phyloP scores from a whole-genome alignment of 2,888 invertebrate species.

The Slavum lentiscoides region DNA sequence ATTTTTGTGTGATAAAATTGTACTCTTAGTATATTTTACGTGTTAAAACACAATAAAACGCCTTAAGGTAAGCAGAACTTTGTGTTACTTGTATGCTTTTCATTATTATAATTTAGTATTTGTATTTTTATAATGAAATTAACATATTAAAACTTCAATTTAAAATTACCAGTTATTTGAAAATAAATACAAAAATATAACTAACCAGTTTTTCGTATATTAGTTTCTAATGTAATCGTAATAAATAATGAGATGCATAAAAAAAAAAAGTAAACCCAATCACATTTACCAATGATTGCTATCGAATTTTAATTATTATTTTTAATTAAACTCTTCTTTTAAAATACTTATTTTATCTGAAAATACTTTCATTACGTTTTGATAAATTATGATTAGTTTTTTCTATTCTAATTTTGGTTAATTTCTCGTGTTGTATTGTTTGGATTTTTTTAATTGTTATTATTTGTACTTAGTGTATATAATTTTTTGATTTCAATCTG shows the following conservation, averaged over 20 bases:
- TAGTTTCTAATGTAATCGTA: no score
- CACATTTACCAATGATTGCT: no score
- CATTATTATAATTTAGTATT: background rate
- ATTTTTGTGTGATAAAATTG: background rate
- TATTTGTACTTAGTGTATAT: background rate
- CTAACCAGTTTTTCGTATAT: no score
- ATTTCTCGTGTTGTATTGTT: background rate
- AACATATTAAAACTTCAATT: background rate
- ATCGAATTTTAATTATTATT: background rate
- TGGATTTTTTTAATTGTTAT: no score
- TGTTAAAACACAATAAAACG: background rate
- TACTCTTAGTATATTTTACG: background rate
- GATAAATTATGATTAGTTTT: background rate
- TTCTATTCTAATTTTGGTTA: no score
- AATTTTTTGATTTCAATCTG: background rate
- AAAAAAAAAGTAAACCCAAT: background rate
- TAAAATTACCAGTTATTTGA: background rate
- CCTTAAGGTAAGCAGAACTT: slow-evolving; percentile 33
- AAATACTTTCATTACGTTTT: background rate
- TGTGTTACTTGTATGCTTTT: background rate
- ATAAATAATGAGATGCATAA: no score
- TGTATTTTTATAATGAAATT: background rate
- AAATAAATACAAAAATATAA: background rate
- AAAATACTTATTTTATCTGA: background rate
- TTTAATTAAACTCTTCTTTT: background rate